Evolutionary conservation across 2,113 vertebrate species (phyloP).

Genomic region (Trochalopteron elliotii): DNA sequence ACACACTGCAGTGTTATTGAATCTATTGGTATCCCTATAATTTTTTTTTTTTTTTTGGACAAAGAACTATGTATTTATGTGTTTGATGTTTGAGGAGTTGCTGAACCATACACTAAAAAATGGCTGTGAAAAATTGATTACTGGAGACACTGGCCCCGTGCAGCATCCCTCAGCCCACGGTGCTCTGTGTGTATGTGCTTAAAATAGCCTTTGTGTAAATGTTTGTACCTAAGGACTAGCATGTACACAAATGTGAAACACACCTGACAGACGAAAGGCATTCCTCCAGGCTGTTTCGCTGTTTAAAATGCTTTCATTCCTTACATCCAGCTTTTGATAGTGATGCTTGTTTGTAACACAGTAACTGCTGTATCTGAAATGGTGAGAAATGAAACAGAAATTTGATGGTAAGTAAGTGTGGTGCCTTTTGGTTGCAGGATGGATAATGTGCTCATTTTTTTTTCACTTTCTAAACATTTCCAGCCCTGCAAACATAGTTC

Average conservation of each 20-base stretch:
- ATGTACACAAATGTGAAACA: accelerated
- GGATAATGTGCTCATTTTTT: not conserved
- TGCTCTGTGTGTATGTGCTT: not conserved
- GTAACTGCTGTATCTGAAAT: not conserved
- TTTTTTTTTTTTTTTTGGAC: not conserved
- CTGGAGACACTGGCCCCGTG: not conserved
- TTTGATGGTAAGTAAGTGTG: not conserved
- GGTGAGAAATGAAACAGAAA: not conserved
- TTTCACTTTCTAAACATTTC: not conserved
- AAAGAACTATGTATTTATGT: not conserved
- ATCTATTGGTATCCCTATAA: accelerated
- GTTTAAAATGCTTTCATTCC: not conserved
- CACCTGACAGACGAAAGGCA: not conserved
- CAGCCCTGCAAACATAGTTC: not conserved
- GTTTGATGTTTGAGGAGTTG: not conserved
- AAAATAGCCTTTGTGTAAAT: not conserved
- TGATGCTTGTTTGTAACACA: not conserved
- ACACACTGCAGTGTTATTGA: not conserved
- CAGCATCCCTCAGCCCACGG: not conserved
- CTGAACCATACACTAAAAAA: not conserved
- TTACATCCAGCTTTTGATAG: not conserved
- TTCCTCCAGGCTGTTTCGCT: not conserved
- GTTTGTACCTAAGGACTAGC: not conserved
- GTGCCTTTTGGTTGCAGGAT: not conserved
- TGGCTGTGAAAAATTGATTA: not conserved